Percentiles rank a stretch among this genome's conserved stretches.
These are phyloP conservation scores for Probaryconus sp. DNA, from an alignment of 1,140 invertebrate genomes.

Conservation along the genomic window DNA sequence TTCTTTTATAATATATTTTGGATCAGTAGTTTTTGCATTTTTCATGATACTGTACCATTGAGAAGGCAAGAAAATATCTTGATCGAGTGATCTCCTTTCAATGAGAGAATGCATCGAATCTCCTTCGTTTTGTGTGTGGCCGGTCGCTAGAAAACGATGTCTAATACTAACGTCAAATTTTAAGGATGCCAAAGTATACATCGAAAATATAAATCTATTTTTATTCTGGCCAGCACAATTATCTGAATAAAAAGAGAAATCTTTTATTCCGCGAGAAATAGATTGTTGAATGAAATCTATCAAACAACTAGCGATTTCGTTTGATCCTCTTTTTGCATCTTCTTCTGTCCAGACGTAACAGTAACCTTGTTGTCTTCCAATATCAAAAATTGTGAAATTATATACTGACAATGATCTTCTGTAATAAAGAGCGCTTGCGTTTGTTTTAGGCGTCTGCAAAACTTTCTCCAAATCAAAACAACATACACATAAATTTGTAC, in stretches of 20 bases:
- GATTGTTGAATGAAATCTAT: conserved; percentile 52
- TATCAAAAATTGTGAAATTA: too few species aligned
- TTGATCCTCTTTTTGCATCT: conserved; percentile 54
- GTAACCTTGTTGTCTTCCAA: too few species aligned
- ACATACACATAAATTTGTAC: conserved; percentile 20
- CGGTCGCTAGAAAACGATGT: conserved; percentile 14
- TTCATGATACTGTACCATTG: conserved; percentile 14
- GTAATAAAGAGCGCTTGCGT: too few species aligned
- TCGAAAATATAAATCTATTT: conserved; percentile 22
- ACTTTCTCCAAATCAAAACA: conserved; percentile 64
- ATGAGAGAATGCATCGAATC: conserved; percentile 30
- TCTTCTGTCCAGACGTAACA: conserved; percentile 61
- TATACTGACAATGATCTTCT: too few species aligned
- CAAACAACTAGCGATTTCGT: conserved; percentile 62
- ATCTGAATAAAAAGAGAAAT: conserved; percentile 68
- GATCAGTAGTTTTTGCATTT: conserved; percentile 3
- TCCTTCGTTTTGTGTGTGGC: conserved; percentile 35
- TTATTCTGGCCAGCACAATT: conserved; percentile 74
- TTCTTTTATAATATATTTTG: not conserved
- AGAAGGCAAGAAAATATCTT: conserved; percentile 5
- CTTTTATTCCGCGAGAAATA: conserved; percentile 34
- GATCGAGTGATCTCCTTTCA: conserved; percentile 51
- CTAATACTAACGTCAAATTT: conserved; percentile 13
- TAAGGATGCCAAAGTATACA: not conserved
- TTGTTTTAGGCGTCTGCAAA: conserved; percentile 49